These are phyloP conservation scores for Harlomillsia oculata DNA, from an alignment of 1,140 invertebrate genomes.

Conservation along the genomic window DNA sequence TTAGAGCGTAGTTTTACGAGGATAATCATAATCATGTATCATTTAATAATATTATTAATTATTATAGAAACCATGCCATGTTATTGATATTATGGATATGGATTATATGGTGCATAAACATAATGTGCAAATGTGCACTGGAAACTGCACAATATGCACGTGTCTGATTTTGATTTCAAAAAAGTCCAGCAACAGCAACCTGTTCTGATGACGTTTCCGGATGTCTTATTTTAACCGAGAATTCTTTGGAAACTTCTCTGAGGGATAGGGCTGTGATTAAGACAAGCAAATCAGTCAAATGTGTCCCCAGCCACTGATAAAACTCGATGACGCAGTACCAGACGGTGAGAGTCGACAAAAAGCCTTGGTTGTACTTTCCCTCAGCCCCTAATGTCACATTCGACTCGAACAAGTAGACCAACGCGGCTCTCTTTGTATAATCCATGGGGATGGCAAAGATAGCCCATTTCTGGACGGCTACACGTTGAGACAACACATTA, in stretches of 20 bases:
- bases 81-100: too few relatives aligned
- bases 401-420: constrained; percentile 7
- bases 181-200: neutral
- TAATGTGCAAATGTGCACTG: neutral
- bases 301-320: constrained; percentile 9
- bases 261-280: neutral
- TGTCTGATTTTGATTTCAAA: neutral
- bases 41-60: too few relatives aligned
- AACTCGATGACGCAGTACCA: constrained; percentile 5
- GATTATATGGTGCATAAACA: neutral
- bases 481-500: neutral
- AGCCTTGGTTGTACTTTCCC: neutral
- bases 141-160: neutral
- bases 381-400: neutral
- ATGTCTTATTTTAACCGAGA: neutral
- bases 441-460: neutral
- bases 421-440: constrained; percentile 4
- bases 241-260: neutral
- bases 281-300: constrained; percentile 9
- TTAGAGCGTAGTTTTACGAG: too few relatives aligned
- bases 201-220: neutral
- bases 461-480: constrained; percentile 7
- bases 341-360: neutral
- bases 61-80: too few relatives aligned
- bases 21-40: too few relatives aligned